phyloP scores from a whole-genome alignment of 2,888 invertebrate genomes.

The Papilio elwesi region DNA sequence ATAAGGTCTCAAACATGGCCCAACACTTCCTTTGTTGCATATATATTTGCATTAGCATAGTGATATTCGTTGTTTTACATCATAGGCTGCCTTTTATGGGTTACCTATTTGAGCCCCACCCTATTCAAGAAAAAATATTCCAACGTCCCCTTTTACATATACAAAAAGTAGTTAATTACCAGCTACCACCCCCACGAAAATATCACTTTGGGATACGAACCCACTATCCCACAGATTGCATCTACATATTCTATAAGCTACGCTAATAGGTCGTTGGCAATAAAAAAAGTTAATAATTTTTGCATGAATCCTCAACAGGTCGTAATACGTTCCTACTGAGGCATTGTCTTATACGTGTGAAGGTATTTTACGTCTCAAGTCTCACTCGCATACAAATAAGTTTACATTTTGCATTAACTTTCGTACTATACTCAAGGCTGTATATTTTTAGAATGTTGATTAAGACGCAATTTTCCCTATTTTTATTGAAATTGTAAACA shows the following conservation, averaged over 20 bases:
- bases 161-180: too few species aligned
- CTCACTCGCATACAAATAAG: conserved; percentile 31
- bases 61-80: too few species aligned
- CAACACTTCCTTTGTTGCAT: conserved; percentile 63
- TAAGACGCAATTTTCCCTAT: conserved; percentile 5
- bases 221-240: too few species aligned
- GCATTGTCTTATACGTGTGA: conserved; percentile 22
- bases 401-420: conserved; percentile 21
- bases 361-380: not conserved
- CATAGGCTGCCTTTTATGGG: too few species aligned
- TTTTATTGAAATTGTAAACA: not conserved
- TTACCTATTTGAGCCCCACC: too few species aligned
- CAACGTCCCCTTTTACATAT: too few species aligned
- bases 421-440: conserved; percentile 23
- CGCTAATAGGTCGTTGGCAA: not conserved
- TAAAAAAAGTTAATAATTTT: not conserved
- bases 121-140: too few species aligned
- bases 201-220: too few species aligned
- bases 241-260: not conserved
- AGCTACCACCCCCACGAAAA: too few species aligned
- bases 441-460: conserved; percentile 24
- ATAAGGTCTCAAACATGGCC: conserved; percentile 52
- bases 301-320: not conserved
- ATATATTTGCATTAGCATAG: not conserved
- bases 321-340: not conserved